Percentiles rank a stretch among this genome's conserved stretches.
Evolutionary conservation across 30 jellyfish, hydroid and myxozoan genomes (phyloP).

Genomic region (Mastigias papua): DNA sequence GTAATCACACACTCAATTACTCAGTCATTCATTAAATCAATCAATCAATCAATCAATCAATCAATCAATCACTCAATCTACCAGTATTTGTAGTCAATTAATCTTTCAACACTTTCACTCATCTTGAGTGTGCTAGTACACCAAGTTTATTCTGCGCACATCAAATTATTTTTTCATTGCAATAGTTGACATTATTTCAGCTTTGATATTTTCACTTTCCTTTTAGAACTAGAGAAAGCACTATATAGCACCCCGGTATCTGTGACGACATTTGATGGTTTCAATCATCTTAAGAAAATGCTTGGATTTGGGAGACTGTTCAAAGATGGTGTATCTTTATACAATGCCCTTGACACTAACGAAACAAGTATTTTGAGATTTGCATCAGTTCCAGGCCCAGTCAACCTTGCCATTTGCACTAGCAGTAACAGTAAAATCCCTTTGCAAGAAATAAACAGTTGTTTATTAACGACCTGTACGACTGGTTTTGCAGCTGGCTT

Average conservation of each 20-base stretch:
- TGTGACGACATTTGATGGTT: neutral
- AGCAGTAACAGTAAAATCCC: neutral
- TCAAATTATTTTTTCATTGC: too few relatives aligned
- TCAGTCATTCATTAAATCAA: too few relatives aligned
- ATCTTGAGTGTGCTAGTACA: too few relatives aligned
- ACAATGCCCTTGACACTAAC: neutral
- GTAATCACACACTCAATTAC: too few relatives aligned
- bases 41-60: too few relatives aligned
- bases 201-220: neutral
- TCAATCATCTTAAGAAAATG: neutral
- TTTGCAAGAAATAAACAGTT: neutral
- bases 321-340: neutral
- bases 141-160: too few relatives aligned
- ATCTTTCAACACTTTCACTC: too few relatives aligned
- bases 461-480: neutral
- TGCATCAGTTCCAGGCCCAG: slow-evolving; percentile 28
- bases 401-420: slow-evolving; percentile 30
- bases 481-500: slow-evolving; percentile 19
- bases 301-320: slow-evolving; percentile 15
- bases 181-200: neutral
- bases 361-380: neutral
- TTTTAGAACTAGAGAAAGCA: neutral
- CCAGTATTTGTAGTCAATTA: too few relatives aligned
- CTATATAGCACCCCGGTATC: neutral
- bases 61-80: too few relatives aligned